Conservation (phyloP, 2,797 vertebrate species). For the Coracias cyanogaster region DNA sequence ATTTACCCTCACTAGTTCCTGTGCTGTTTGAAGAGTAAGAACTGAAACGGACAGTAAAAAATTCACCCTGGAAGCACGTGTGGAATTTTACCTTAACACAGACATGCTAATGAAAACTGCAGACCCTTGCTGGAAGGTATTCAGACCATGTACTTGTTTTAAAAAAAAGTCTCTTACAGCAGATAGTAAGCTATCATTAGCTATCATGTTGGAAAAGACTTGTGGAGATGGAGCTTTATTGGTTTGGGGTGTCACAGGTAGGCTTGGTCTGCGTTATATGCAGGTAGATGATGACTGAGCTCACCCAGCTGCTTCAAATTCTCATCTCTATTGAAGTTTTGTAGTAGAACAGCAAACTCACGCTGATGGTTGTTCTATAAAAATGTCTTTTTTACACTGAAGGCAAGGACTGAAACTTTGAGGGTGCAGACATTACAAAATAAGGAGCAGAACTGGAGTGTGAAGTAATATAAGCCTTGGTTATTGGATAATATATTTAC, state of each 20-base stretch:
- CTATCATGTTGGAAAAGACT: background rate
- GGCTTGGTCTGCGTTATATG: background rate
- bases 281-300: background rate
- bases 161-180: background rate
- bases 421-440: background rate
- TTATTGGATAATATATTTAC: background rate
- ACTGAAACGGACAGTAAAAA: background rate
- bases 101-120: background rate
- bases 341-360: background rate
- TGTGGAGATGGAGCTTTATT: background rate
- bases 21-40: background rate
- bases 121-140: background rate
- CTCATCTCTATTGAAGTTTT: background rate
- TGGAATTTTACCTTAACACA: background rate
- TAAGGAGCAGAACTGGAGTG: background rate
- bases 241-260: accelerated
- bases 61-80: background rate
- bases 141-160: background rate
- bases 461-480: background rate
- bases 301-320: background rate
- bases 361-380: background rate
- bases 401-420: background rate
- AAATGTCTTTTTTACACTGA: accelerated
- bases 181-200: background rate
- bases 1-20: background rate